Evolutionary conservation across 1,140 invertebrate genomes (phyloP).

Genomic region (Drosophila sucinea): DNA sequence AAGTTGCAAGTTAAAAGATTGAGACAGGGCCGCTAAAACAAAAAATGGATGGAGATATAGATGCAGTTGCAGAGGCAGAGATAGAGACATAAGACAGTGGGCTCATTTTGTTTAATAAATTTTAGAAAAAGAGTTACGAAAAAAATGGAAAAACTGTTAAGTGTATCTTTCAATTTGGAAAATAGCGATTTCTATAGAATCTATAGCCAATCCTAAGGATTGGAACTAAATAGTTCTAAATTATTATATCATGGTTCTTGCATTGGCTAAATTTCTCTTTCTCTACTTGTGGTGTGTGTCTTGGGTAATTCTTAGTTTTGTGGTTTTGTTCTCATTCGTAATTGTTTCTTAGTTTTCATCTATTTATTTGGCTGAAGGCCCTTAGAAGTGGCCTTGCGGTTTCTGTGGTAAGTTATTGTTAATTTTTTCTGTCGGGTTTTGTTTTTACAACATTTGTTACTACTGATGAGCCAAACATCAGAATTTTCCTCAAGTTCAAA

Average conservation of each 20-base stretch:
- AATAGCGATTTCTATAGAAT: too few relatives aligned
- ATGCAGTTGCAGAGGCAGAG: slow-evolving; percentile 7
- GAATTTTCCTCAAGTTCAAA: slow-evolving; percentile 35
- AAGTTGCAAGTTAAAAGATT: slow-evolving; percentile 39
- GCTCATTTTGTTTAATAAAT: background rate
- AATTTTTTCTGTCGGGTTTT: background rate
- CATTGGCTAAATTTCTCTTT: background rate
- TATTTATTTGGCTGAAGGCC: slow-evolving; percentile 32
- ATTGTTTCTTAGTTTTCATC: slow-evolving; percentile 24
- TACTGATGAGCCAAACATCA: slow-evolving; percentile 15
- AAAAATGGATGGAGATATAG: slow-evolving; percentile 22
- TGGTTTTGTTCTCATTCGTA: slow-evolving; percentile 37
- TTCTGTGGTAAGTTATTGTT: slow-evolving; percentile 13
- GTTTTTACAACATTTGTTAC: background rate
- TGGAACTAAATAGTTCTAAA: background rate
- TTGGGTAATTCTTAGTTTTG: slow-evolving; percentile 19
- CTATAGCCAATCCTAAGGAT: background rate
- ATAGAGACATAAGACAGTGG: slow-evolving; percentile 12
- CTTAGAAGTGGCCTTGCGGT: slow-evolving; percentile 25
- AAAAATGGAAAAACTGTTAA: slow-evolving; percentile 18
- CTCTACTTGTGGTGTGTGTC: slow-evolving; percentile 30
- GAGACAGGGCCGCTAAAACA: slow-evolving; percentile 14
- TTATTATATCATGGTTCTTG: background rate
- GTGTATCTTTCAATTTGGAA: slow-evolving; percentile 12
- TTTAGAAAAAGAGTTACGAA: slow-evolving; percentile 1